These are phyloP conservation scores for Cheilinus undulatus DNA, from an alignment of 2,113 vertebrate genomes.

Conservation along the genomic window DNA sequence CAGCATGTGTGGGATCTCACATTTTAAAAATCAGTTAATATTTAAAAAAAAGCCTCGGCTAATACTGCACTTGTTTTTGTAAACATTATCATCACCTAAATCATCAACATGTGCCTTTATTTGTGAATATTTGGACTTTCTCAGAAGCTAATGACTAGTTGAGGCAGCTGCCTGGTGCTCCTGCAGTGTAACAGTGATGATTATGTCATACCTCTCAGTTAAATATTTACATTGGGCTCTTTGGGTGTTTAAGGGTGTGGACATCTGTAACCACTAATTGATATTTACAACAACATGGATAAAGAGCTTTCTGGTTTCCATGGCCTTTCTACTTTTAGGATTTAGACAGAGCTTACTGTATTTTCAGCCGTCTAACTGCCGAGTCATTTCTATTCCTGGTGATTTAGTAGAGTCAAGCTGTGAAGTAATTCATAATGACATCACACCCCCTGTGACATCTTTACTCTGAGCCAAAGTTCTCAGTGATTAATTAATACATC, in stretches of 20 bases:
- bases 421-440: constrained; percentile 21
- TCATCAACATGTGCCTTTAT: not conserved
- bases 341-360: constrained; percentile 37
- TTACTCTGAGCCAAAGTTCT: not conserved
- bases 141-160: constrained; percentile 19
- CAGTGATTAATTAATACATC: constrained; percentile 7
- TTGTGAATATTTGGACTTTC: not conserved
- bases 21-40: no score
- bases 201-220: constrained; percentile 68
- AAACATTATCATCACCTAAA: not conserved
- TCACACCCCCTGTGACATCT: constrained; percentile 26
- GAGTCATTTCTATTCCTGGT: constrained; percentile 51
- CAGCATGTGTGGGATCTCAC: no score
- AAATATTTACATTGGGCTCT: constrained; percentile 71
- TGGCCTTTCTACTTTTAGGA: constrained; percentile 68
- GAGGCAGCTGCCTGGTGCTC: constrained; percentile 19
- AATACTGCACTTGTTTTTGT: no score
- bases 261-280: constrained; percentile 68
- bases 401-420: constrained; percentile 13
- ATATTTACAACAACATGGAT: constrained; percentile 74
- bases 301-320: constrained; percentile 60
- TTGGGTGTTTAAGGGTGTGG: constrained; percentile 70
- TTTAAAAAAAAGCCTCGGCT: no score
- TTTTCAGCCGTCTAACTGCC: constrained; percentile 40
- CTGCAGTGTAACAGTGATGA: constrained; percentile 48